Evolutionary conservation across 2,113 vertebrate genomes (phyloP).

Genomic region (Hydrolagus affinis): DNA sequence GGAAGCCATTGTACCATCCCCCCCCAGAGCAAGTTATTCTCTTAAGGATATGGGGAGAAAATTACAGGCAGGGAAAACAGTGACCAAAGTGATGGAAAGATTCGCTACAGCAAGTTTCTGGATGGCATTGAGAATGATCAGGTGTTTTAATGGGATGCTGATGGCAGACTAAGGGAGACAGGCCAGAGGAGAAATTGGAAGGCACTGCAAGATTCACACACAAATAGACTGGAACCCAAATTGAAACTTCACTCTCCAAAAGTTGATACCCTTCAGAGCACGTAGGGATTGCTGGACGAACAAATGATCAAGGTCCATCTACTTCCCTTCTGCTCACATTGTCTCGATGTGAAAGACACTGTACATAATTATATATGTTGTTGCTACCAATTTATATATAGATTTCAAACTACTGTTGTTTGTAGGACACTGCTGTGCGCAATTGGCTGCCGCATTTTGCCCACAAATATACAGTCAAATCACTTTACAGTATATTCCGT

Average conservation of each 20-base stretch:
- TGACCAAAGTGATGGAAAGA: too few species aligned
- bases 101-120: background rate
- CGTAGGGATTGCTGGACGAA: background rate
- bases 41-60: background rate
- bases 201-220: background rate
- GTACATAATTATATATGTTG: too few species aligned
- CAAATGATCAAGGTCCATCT: too few species aligned
- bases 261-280: background rate
- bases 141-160: background rate
- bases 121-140: background rate
- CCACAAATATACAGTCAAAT: too few species aligned
- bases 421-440: too few species aligned
- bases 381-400: too few species aligned
- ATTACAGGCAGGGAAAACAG: background rate
- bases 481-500: too few species aligned
- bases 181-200: background rate
- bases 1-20: background rate
- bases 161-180: background rate
- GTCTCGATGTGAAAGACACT: too few species aligned
- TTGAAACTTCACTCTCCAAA: background rate
- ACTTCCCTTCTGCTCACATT: too few species aligned
- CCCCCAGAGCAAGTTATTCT: background rate
- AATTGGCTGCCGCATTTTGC: too few species aligned
- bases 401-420: too few species aligned
- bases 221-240: constrained; percentile 12